Evolutionary conservation across 1,140 invertebrate species (phyloP).

Genomic region (Meloidogyne floridensis): DNA sequence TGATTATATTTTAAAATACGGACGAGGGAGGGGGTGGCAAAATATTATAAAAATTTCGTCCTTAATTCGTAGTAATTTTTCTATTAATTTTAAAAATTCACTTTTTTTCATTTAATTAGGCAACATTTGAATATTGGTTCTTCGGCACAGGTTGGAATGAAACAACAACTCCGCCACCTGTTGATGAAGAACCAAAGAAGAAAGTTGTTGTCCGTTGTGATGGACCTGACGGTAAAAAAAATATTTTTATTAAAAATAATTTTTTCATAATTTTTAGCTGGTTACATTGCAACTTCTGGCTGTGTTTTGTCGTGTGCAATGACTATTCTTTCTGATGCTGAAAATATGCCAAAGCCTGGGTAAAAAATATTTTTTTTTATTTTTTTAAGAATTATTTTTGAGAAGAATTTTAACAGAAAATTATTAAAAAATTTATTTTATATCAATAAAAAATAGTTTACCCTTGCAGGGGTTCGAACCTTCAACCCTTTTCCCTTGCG

Average conservation of each 20-base stretch:
- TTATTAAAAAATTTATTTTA: too few species aligned
- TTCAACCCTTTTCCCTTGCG: background rate
- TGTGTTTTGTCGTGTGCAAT: slow-evolving; percentile 75
- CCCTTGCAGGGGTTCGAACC: background rate
- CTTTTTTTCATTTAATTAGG: slow-evolving; percentile 36
- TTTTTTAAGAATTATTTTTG: slow-evolving; percentile 7
- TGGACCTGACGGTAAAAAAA: slow-evolving; percentile 70
- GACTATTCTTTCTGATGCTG: slow-evolving; percentile 76
- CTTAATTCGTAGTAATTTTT: background rate
- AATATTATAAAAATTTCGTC: too few species aligned
- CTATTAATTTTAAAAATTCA: background rate
- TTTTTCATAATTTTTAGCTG: background rate
- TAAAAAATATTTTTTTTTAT: slow-evolving; percentile 28
- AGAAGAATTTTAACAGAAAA: background rate
- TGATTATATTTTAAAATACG: too few species aligned
- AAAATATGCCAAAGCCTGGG: slow-evolving; percentile 77
- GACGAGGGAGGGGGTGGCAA: too few species aligned
- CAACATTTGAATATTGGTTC: slow-evolving; percentile 62
- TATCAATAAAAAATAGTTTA: background rate
- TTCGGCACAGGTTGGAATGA: slow-evolving; percentile 77
- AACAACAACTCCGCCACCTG: slow-evolving; percentile 73
- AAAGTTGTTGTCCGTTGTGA: slow-evolving; percentile 72
- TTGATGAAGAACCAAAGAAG: slow-evolving; percentile 73
- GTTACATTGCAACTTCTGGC: slow-evolving; percentile 79
- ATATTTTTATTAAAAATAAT: background rate